Evolutionary conservation across 2,888 invertebrate genomes (phyloP).

Genomic region (Sepioteuthis lessoniana): DNA sequence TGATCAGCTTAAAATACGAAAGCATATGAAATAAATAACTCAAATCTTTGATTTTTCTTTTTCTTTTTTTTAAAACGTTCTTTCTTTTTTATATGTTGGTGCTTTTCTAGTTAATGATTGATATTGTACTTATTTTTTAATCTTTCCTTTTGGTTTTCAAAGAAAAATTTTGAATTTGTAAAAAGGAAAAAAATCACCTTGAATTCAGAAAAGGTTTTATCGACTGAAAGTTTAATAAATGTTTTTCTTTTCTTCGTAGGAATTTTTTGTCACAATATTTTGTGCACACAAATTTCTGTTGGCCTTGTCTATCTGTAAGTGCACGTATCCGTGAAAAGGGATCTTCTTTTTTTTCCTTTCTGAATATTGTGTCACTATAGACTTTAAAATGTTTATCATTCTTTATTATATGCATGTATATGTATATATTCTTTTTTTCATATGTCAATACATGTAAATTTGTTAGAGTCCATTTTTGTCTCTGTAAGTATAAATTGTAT

Average conservation of each 20-base stretch:
- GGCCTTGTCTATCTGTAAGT: not conserved
- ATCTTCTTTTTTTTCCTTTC: not conserved
- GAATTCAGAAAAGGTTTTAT: not conserved
- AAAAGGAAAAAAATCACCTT: not conserved
- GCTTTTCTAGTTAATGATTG: not conserved
- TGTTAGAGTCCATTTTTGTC: not conserved
- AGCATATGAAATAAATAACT: not conserved
- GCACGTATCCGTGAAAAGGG: not conserved
- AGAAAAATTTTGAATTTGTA: not conserved
- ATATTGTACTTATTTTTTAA: not conserved
- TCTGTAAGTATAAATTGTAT: constrained; percentile 34
- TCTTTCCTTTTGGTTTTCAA: not conserved
- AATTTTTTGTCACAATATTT: not conserved
- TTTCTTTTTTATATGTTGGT: not conserved
- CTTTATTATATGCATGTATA: not conserved
- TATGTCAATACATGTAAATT: not conserved
- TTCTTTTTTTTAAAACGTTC: not conserved
- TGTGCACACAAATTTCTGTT: not conserved
- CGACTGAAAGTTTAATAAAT: not conserved
- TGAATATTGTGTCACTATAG: not conserved
- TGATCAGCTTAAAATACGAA: not conserved
- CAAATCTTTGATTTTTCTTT: not conserved
- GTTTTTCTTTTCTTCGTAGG: not conserved
- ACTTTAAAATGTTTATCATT: not conserved
- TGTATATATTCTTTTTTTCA: not conserved